Percentiles rank a stretch among this genome's conserved stretches.
phyloP scores from a whole-genome alignment of 30 jellyfish, hydroid and myxozoan species.

The Aurelia coerulea region DNA sequence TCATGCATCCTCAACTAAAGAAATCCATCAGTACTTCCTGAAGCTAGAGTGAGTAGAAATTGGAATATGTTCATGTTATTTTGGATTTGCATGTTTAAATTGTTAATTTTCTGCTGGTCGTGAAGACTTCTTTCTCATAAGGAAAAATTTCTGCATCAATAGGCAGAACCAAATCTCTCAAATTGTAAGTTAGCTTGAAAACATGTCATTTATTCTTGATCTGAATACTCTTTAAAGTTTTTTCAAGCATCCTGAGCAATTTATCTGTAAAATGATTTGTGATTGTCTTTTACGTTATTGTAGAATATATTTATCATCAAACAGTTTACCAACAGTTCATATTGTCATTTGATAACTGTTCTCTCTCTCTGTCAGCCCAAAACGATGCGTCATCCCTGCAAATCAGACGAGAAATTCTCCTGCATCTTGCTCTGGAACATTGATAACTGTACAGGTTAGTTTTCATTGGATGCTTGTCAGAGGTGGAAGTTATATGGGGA shows the following conservation, averaged over 20 bases:
- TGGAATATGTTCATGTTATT: too few species aligned
- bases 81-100: background rate
- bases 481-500: background rate
- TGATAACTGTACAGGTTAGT: slow-evolving; percentile 52
- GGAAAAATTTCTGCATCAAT: too few species aligned
- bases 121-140: background rate
- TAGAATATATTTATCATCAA: background rate
- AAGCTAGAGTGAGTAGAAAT: slow-evolving; percentile 46
- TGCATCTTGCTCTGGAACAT: slow-evolving; percentile 12
- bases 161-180: too few species aligned
- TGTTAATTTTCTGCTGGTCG: background rate
- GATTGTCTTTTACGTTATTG: background rate
- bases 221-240: too few species aligned
- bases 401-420: background rate
- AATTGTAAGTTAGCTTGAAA: too few species aligned
- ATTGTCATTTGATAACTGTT: background rate
- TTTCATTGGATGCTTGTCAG: background rate
- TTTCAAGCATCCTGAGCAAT: too few species aligned
- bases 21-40: slow-evolving; percentile 53
- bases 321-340: background rate
- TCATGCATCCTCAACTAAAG: slow-evolving; percentile 46
- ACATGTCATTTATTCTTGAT: too few species aligned
- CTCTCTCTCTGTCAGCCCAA: slow-evolving; percentile 24
- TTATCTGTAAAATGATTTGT: too few species aligned
- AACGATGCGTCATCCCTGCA: slow-evolving; percentile 32